Base-by-base conservation (phyloP, 2,797 vertebrate genomes). In the Gallinago stenura region DNA sequence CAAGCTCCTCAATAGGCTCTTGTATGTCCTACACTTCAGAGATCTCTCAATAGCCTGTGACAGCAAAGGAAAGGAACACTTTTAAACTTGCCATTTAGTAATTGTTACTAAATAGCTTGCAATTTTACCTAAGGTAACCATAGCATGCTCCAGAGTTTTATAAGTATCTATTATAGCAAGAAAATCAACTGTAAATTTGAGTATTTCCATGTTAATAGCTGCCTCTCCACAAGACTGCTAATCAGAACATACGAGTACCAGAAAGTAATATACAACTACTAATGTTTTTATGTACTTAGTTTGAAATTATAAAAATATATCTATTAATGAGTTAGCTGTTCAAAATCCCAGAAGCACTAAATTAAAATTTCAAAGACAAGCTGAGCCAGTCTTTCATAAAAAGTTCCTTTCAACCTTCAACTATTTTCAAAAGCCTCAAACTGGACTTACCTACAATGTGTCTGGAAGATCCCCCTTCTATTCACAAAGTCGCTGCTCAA, bases 381-480 rank as follows among this genome's bases (percentile, higher is more conserved):
- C 31, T 72, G 82, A 94, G 65, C 21, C 35, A 83, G 57, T 35
- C 72, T 78, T 91, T 69, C 46, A 78, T 39, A 62, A 92, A 91
- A 91, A 69, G 58, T 46, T 58, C 37, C 54, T 88, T 94, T 96
- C 80, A 95, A 68, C n/a, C 26, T 71, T 71, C 68, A 94, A 75
- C 30, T 3, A 0, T 69, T 72, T 87, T 90, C 82, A 69, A 46
- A 88, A 54, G 53, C 50, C 37, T 83, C 71, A 81, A 72, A 90
- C 41, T 43, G 50, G 26, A 92, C 68, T 87, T 1, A 90, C 87
- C 93, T 77, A 57, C 72, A 86, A 46, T 4, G 37, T 83, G 50
- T 54, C 46, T 88, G 83, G 65, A 80, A 95, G 73, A 46, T 89
- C 33, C 53, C 41, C 20, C 28, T 72, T 75, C 61, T 86, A 19